Base-by-base conservation (phyloP, 2,113 vertebrate species). In the Bostrychus sinensis region DNA sequence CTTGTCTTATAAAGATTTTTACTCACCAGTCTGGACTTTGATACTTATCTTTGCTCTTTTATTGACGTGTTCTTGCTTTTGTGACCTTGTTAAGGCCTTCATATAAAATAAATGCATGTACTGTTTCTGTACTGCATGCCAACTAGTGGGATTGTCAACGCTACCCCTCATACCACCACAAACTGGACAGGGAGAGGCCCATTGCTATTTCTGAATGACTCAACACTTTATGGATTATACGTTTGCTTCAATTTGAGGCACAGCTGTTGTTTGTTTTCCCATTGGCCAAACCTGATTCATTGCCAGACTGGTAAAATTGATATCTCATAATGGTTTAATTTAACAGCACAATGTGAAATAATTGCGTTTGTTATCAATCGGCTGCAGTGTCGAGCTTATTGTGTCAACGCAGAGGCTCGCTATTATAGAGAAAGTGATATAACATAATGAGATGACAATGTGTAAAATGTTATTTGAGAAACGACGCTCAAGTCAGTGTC, bases 391-490 rank as follows among this genome's bases (percentile, higher is more conserved):
- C 34, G 8, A 61, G 63, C 67, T 62, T 23, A 32, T 28, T 28
- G 58, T 63, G 69, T 63, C 26, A 17, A 37, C 55, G 36, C 37
- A 12, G 53, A 42, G 38, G 13, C 51, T 58, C 17, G 10, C 55
- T 13, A 22, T 77, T 50, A 66, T 66, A 28, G 63, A 69, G 62
- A 62, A 63, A 62, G 53, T 55, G 55, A 72, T 70, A 16, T 17
- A 80, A 55, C 59, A 32, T 66, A 76, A 78, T 83, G 71, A 63
- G 61, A 65, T 72, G 45, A 64, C 70, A 37, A 55, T 59, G 65
- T 78, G 69, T 28, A 73, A 39, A 75, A 65, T 64, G 67, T 67
- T 37, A 56, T 67, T 71, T 57, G 64, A 68, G 32, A 51, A 70
- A 67, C 32, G 56, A 63, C 65, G 55, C 59, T 55, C 34, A 13